A percentile compares a stretch with the other conserved stretches of the same genome.
These are phyloP conservation scores for Pagetopsis macropterus DNA, from an alignment of 2,797 vertebrate genomes.

Conservation along the genomic window DNA sequence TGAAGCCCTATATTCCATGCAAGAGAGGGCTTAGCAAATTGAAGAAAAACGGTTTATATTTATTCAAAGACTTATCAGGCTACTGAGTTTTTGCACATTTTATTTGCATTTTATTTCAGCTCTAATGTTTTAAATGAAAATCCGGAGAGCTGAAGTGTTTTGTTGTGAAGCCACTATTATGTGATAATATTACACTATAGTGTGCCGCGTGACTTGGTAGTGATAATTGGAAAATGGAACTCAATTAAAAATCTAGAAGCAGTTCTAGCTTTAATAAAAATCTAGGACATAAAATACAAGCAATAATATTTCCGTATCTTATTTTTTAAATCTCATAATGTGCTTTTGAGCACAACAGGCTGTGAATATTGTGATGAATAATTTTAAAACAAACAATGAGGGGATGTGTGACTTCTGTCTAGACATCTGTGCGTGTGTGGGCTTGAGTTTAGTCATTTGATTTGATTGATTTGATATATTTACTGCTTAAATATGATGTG, in stretches of 20 bases:
- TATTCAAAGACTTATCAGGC: not conserved
- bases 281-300: not conserved
- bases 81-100: not conserved
- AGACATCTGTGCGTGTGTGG: constrained; percentile 14
- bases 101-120: not conserved
- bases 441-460: constrained; percentile 16
- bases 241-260: not conserved
- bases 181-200: not conserved
- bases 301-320: not conserved
- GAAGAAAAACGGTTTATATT: not conserved
- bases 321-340: not conserved
- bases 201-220: not conserved
- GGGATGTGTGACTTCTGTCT: constrained; percentile 9
- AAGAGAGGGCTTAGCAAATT: not conserved
- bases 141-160: not conserved
- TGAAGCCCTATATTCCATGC: not conserved
- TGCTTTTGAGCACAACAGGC: not conserved
- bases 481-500: constrained; percentile 23
- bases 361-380: not conserved
- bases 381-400: constrained; percentile 15
- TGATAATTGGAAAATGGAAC: not conserved
- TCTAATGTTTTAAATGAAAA: constrained; percentile 1
- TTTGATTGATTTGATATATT: constrained; percentile 36
- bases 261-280: not conserved
- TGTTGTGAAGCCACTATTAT: not conserved